Percentiles rank a stretch among this genome's conserved stretches.
These are phyloP conservation scores for Thalassaphorura encarpata DNA, from an alignment of 1,140 invertebrate genomes.

Conservation along the genomic window DNA sequence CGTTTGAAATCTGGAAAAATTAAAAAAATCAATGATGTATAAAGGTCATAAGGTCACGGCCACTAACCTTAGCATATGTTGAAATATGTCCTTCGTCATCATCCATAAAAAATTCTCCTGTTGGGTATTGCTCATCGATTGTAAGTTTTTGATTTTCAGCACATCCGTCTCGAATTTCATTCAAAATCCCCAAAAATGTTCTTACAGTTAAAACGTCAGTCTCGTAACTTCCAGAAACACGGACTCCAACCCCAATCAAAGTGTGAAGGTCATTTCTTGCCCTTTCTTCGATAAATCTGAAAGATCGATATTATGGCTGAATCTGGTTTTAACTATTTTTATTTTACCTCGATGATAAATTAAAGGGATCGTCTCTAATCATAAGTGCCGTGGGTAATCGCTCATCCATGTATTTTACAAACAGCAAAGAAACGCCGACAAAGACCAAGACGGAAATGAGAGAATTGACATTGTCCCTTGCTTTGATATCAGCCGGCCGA, in stretches of 20 bases:
- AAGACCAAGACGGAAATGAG: background rate
- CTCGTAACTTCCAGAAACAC: slow-evolving; percentile 52
- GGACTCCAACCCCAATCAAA: slow-evolving; percentile 56
- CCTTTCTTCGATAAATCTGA: slow-evolving; percentile 50
- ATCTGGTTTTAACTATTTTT: background rate
- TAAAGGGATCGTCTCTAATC: too few species aligned
- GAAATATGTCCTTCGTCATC: slow-evolving; percentile 39
- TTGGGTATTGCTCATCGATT: slow-evolving; percentile 35
- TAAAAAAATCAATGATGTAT: background rate
- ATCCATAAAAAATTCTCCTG: slow-evolving; percentile 42
- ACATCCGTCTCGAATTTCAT: slow-evolving; percentile 42
- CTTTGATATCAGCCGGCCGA: too few species aligned
- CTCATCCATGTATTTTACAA: slow-evolving; percentile 16
- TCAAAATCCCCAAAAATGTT: slow-evolving; percentile 43
- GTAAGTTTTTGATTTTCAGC: slow-evolving; percentile 26
- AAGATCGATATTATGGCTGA: background rate
- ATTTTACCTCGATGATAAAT: background rate
- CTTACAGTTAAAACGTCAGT: slow-evolving; percentile 53
- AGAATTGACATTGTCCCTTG: background rate
- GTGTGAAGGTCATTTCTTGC: slow-evolving; percentile 51
- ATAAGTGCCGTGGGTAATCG: slow-evolving; percentile 23
- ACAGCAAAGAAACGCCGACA: background rate
- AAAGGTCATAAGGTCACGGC: background rate
- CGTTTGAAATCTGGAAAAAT: slow-evolving; percentile 43
- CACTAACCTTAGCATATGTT: slow-evolving; percentile 40